Evolutionary conservation across 2,888 invertebrate species (phyloP).

Genomic region (Strigamia transsilvanica): DNA sequence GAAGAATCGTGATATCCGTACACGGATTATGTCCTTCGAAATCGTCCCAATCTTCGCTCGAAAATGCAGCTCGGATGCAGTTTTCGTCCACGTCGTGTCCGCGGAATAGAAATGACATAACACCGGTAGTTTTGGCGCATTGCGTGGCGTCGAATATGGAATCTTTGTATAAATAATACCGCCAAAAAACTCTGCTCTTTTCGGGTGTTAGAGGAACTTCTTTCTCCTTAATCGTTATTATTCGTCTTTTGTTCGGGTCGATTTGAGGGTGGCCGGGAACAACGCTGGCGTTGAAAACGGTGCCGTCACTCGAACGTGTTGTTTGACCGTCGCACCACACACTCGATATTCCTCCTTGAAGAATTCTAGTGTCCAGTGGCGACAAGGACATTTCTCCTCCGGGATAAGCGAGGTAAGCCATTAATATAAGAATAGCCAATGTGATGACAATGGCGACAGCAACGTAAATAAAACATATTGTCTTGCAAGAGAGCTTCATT

Average conservation of each 20-base stretch:
- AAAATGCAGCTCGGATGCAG: not conserved
- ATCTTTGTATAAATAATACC: not conserved
- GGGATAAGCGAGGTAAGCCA: not conserved
- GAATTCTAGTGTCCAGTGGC: not conserved
- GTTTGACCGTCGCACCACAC: not conserved
- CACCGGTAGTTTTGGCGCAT: not conserved
- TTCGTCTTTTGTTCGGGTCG: not conserved
- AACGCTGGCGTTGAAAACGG: constrained; percentile 20
- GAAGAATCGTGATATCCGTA: not conserved
- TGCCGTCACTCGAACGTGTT: not conserved
- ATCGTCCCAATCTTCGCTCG: not conserved
- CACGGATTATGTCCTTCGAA: constrained; percentile 24
- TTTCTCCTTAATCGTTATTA: not conserved
- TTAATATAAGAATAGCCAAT: not conserved
- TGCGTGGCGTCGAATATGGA: not conserved
- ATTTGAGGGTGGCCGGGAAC: not conserved
- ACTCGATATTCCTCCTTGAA: not conserved
- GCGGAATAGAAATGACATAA: constrained; percentile 43
- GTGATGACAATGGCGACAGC: not conserved
- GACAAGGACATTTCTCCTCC: not conserved
- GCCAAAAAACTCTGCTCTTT: not conserved
- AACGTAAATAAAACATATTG: not conserved
- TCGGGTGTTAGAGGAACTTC: not conserved
- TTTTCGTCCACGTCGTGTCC: constrained; percentile 24
- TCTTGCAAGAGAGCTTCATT: not conserved